A percentile compares a stretch with the other conserved stretches of the same genome.
Conservation (phyloP, 2,797 vertebrate genomes). For the Acanthis flammea region DNA sequence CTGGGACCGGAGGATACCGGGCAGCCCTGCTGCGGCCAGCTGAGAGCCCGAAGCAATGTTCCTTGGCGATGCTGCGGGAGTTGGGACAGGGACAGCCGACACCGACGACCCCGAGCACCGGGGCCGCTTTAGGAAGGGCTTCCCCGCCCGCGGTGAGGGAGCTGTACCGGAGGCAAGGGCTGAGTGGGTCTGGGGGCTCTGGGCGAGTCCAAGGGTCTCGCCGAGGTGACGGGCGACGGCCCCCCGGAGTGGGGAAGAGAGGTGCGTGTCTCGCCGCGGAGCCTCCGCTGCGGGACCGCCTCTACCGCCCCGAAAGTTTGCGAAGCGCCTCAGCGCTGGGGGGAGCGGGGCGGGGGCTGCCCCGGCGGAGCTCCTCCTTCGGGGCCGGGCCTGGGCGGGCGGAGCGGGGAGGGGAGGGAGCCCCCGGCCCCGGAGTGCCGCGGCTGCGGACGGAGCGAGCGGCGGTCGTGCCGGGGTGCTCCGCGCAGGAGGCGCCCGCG, state of each 20-base stretch:
- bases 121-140: background rate
- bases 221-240: too few relatives aligned
- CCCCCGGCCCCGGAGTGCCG: constrained; percentile 14
- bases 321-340: background rate
- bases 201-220: background rate
- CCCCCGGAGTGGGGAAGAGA: fast-evolving
- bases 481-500: background rate
- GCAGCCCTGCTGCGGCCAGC: background rate
- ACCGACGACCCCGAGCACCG: background rate
- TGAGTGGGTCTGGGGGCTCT: background rate
- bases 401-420: background rate
- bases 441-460: background rate
- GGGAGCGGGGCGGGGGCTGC: constrained; percentile 63
- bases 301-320: background rate
- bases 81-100: background rate
- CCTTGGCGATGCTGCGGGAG: background rate
- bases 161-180: background rate
- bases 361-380: constrained; percentile 66
- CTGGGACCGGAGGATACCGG: background rate
- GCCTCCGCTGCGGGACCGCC: background rate
- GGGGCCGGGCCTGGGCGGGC: constrained; percentile 72
- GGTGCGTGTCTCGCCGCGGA: fast-evolving
- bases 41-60: background rate
- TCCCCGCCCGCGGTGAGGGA: background rate
- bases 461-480: background rate